A percentile compares a stretch with the other conserved stretches of the same genome.
phyloP scores from a whole-genome alignment of 1,140 invertebrate species.

The Bombus breviceps region DNA sequence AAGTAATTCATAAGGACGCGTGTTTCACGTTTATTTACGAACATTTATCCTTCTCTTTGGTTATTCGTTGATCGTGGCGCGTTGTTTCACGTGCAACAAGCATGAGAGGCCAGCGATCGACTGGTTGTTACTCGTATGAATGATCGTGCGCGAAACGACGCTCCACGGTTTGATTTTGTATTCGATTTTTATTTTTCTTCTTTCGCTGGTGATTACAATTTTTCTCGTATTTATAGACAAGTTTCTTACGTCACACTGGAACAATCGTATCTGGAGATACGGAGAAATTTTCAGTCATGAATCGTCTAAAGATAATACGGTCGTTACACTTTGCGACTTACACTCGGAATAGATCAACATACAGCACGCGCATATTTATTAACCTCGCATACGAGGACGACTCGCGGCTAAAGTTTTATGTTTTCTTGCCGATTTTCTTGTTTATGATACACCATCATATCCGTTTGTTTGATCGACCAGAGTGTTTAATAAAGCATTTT shows the following conservation, averaged over 20 bases:
- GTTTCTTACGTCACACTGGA: too few species aligned
- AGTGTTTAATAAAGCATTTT: neutral
- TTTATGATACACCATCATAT: neutral
- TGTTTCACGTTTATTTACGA: neutral
- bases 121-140: neutral
- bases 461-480: neutral
- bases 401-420: neutral
- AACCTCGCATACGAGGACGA: neutral
- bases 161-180: neutral
- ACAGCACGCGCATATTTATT: neutral
- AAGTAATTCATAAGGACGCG: conserved; percentile 26
- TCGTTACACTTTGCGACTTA: neutral
- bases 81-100: neutral
- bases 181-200: neutral
- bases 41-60: neutral
- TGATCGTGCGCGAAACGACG: neutral
- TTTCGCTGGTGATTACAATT: neutral
- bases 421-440: neutral
- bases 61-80: neutral
- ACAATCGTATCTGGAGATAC: neutral
- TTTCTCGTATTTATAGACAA: too few species aligned
- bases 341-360: neutral
- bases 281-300: neutral
- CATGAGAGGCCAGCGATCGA: neutral
- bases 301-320: neutral